A percentile compares a stretch with the other conserved stretches of the same genome.
These are phyloP conservation scores for Ophiodon elongatus DNA, from an alignment of 2,113 vertebrate genomes.

Conservation along the genomic window DNA sequence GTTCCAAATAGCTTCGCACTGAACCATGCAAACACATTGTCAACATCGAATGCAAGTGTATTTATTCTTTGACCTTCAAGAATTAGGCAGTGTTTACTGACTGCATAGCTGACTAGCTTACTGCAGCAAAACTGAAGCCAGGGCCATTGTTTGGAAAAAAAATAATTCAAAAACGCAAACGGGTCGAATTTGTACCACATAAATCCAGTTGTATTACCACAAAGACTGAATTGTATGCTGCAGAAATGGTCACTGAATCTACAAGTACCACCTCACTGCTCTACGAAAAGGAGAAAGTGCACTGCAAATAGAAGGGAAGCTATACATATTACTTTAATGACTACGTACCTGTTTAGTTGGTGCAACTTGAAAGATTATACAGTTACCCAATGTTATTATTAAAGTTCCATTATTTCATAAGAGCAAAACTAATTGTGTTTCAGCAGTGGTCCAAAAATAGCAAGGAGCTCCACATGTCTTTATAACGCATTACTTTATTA, in stretches of 20 bases:
- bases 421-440: conserved; percentile 14
- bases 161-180: conserved; percentile 58
- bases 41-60: conserved; percentile 36
- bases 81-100: conserved; percentile 59
- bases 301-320: conserved; percentile 7
- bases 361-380: background rate
- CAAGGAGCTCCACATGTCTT: background rate
- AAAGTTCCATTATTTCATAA: conserved; percentile 21
- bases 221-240: conserved; percentile 49
- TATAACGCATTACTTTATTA: conserved; percentile 24
- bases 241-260: conserved; percentile 51
- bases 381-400: background rate
- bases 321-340: background rate
- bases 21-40: conserved; percentile 48
- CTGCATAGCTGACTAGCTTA: conserved; percentile 56
- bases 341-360: background rate
- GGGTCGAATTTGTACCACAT: conserved; percentile 64
- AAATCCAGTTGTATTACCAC: conserved; percentile 64
- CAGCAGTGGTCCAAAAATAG: conserved; percentile 10
- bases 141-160: conserved; percentile 58
- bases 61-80: conserved; percentile 71
- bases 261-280: conserved; percentile 31
- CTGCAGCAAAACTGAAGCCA: conserved; percentile 58
- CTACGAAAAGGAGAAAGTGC: background rate
- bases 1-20: conserved; percentile 14